A percentile compares a stretch with the other conserved stretches of the same genome.
Evolutionary conservation across 2,797 vertebrate genomes (phyloP).

Genomic region (Eospalax fontanierii): DNA sequence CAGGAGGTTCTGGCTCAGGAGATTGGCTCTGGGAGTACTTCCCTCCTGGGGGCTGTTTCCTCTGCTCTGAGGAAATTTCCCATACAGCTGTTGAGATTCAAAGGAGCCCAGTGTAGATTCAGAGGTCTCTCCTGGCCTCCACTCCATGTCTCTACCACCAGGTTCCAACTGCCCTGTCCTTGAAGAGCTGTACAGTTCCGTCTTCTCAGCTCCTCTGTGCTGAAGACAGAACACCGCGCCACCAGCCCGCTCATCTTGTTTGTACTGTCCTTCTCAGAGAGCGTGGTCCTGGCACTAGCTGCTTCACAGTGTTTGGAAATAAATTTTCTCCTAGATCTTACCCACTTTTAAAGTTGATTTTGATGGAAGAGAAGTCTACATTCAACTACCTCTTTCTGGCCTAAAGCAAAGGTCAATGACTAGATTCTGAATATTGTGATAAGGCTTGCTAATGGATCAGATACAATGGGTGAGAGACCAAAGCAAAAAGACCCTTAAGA

Average conservation of each 20-base stretch:
- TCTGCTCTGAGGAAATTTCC: conserved; percentile 25
- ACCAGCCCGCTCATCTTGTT: not conserved
- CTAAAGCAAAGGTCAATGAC: not conserved
- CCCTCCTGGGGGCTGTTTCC: not conserved
- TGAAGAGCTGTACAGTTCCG: not conserved
- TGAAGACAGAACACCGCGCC: not conserved
- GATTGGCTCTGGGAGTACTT: not conserved
- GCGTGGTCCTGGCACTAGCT: not conserved
- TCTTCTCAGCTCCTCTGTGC: no score
- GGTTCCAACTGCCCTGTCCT: not conserved
- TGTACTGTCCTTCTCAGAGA: not conserved
- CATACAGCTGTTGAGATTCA: not conserved
- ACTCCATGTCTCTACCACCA: not conserved
- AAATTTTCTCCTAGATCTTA: conserved; percentile 33
- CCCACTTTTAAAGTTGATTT: not conserved
- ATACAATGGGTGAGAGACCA: not conserved
- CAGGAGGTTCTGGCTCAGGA: not conserved
- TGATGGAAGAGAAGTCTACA: not conserved
- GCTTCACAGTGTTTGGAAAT: conserved; percentile 37
- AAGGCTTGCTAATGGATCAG: conserved; percentile 33
- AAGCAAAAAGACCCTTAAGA: not conserved
- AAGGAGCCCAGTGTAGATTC: not conserved
- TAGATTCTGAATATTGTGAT: conserved; percentile 2
- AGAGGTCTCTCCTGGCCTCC: not conserved
- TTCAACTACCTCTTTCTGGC: not conserved